Base-by-base conservation (phyloP, 37 sponge, comb jelly and placozoan species). In the Bolinopsis microptera region DNA sequence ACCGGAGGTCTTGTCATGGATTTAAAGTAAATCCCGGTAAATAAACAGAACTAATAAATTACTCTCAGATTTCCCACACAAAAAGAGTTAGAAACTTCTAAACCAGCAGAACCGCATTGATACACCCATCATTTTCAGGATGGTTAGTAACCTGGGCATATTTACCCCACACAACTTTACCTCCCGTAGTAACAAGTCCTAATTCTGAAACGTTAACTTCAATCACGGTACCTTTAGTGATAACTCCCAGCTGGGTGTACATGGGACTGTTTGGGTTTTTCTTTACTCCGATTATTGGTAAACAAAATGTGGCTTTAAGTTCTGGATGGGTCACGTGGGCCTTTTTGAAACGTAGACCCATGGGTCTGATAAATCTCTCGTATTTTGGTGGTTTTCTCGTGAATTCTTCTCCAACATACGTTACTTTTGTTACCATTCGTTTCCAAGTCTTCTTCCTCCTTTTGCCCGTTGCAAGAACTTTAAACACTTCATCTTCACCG, bases 271-370 rank as follows among this genome's bases (percentile, higher is more conserved):
- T 96, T 23, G 99, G 99, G 94, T 99, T 99, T 96, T 99, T 99
- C 94, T 99, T 99, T 34, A 99, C 98, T 38, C 99, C 98, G 69
- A 99, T 99, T 5, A 99, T 35, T 32, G 99, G 98, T 26, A 99
- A 95, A 94, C 95, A 95, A 88, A 99, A 99, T 3, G 99, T 99
- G 26, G 99, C 97, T 93, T 97, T 99, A 76, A 99, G 94, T 94
- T 97, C 99, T 2, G 99, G 99, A 94, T 99, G 99, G 18, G 99
- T 99, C 21, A 99, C 98, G 70, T 99, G 99, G 13, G 99, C 99
- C 93, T 97, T 99, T 94, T 99, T 99, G 96, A 97, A 99, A 18
- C 99, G 72, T 0, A 99, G 94, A 39, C 94, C 98, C 99, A 99
- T 99, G 27, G 99, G 99, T 93, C 99, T 94, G 76, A 99, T 99